Evolutionary conservation across 2,113 vertebrate species (phyloP), one percentile per base, ranked within the genome.

Genomic region (Mastomys natalensis): DNA sequence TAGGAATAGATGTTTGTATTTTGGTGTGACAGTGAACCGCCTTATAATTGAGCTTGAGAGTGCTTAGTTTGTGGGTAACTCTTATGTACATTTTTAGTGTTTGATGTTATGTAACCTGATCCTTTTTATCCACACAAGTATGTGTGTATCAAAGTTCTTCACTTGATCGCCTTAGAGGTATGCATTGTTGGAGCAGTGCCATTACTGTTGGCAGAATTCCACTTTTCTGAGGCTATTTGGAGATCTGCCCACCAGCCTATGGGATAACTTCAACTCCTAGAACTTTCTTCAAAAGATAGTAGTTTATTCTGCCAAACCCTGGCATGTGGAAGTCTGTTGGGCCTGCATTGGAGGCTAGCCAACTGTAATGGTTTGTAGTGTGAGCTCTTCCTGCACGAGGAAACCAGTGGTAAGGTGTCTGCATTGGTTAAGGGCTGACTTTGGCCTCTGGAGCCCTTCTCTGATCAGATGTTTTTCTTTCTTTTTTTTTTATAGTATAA

Each of bases 221-320:
- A 48, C 8, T 45, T 87, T 76, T 55, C 48, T 73, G 55, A 93
- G 87, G 93, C 58, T 87, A 60, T 81, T 68, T 95, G 74, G 90
- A 90, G 64, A 43, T 68, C 66, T 96, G 81, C 81, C 80, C 64
- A 13, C 7, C 43, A 43, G 31, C 73, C 74, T 74, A 64, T 87
- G 21, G 87, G 5, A 93, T 90, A 87, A 90, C n/a, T 48, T 82
- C 70, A 72, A 66, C 66, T 93, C 87, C 73, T 66, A 81, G 43
- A 90, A 93, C 66, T 86, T 96, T 68, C 87, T 93, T 76, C 74
- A 87, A 76, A 87, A 81, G 73, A 60, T 74, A 70, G 51, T 74
- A 4, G 21, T 53, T 37, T n/a, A n/a, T 73, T 22, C 29, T 86
- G 76, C 60, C 70, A 55, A 45, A 11, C 31, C 1, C 34, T 77